Conservation (phyloP, 2,113 vertebrate species). For the Cavia porcellus region DNA sequence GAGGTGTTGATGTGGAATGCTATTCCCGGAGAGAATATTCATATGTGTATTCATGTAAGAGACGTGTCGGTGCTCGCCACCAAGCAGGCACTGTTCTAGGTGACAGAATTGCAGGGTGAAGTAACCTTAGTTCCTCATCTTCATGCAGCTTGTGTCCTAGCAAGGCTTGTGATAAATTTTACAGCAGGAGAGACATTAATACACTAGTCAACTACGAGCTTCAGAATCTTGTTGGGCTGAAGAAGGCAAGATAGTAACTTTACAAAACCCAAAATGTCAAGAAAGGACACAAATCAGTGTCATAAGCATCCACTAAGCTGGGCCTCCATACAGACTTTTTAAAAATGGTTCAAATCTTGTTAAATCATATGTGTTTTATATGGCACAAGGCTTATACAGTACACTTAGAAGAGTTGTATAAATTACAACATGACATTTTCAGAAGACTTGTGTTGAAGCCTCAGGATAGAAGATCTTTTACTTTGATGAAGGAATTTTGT, state of each 20-base stretch:
- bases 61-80: neutral
- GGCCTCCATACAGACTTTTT: neutral
- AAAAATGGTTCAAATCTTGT: neutral
- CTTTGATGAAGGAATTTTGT: constrained; percentile 20
- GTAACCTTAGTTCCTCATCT: neutral
- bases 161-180: neutral
- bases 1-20: neutral
- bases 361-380: constrained; percentile 30
- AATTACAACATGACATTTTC: constrained; percentile 51
- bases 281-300: neutral
- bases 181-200: constrained; percentile 13
- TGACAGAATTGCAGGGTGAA: neutral
- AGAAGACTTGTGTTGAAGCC: neutral
- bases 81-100: neutral
- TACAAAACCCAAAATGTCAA: constrained; percentile 29
- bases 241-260: constrained; percentile 4
- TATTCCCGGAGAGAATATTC: neutral
- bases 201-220: neutral
- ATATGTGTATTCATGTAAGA: neutral
- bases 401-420: neutral
- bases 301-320: neutral
- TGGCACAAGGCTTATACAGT: neutral
- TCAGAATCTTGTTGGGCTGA: neutral
- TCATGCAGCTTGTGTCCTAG: neutral
- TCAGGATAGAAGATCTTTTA: constrained; percentile 18